Evolutionary conservation across 92 coral and sea anemone genomes (phyloP).

Genomic region (Phenganax stokvisi): DNA sequence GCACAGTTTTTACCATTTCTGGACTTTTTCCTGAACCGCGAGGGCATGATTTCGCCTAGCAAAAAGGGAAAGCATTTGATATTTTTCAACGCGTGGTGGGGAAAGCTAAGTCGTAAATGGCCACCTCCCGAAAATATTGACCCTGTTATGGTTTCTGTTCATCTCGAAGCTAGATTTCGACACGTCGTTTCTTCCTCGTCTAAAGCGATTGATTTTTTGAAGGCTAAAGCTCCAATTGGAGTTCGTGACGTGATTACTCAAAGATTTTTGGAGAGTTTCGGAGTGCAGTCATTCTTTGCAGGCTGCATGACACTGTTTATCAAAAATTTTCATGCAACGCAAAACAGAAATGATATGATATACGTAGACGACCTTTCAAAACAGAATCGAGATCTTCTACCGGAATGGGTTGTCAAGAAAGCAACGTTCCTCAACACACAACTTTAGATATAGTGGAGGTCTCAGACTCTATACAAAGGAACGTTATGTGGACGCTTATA

Average conservation of each 20-base stretch:
- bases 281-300: background rate
- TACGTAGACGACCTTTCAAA: constrained; percentile 30
- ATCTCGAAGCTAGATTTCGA: too few relatives aligned
- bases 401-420: background rate
- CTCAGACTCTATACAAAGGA: background rate
- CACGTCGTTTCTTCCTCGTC: too few relatives aligned
- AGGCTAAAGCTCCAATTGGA: constrained; percentile 33
- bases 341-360: constrained; percentile 8
- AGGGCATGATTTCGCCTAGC: background rate
- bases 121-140: constrained; percentile 1
- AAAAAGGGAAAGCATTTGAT: background rate
- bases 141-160: too few relatives aligned
- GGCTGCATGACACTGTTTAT: background rate
- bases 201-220: background rate
- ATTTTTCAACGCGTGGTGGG: constrained; percentile 41
- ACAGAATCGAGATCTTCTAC: constrained; percentile 2
- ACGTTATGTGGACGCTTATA: constrained; percentile 25
- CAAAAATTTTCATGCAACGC: constrained; percentile 4
- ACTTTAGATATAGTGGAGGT: background rate
- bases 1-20: constrained; percentile 20
- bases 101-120: background rate
- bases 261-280: constrained; percentile 10
- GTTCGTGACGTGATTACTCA: constrained; percentile 9
- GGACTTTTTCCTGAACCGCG: background rate
- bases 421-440: too few relatives aligned